Percentiles rank a stretch among this genome's conserved stretches.
Evolutionary conservation across 2,888 invertebrate genomes (phyloP).

Genomic region (Lymantria monacha): DNA sequence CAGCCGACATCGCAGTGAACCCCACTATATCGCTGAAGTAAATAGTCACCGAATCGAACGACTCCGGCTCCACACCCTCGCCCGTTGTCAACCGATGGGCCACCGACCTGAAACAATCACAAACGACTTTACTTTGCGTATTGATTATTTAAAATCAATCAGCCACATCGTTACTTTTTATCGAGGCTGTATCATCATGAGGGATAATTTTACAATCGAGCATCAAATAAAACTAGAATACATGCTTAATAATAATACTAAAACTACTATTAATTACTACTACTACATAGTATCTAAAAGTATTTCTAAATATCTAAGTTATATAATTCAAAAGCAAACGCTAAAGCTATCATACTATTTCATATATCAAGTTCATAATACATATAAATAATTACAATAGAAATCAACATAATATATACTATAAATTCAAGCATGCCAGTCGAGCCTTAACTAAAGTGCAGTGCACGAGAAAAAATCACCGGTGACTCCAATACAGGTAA

Average conservation of each 20-base stretch:
- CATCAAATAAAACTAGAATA: constrained; percentile 10
- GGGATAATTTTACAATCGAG: constrained; percentile 4
- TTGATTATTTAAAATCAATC: neutral
- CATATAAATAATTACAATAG: neutral
- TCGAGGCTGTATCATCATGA: neutral
- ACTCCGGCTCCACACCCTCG: constrained; percentile 95
- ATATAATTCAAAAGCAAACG: constrained; percentile 4
- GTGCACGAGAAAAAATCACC: constrained; percentile 12
- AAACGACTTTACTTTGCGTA: constrained; percentile 1
- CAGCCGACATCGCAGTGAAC: constrained; percentile 97
- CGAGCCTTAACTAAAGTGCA: constrained; percentile 2
- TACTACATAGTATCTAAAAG: constrained; percentile 8
- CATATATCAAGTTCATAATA: neutral
- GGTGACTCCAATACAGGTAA: constrained; percentile 19
- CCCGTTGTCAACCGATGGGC: constrained; percentile 93
- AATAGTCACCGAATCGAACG: constrained; percentile 96
- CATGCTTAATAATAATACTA: constrained; percentile 16
- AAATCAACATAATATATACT: constrained; percentile 18
- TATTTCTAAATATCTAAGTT: constrained; percentile 2
- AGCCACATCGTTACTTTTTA: neutral
- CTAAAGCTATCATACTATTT: neutral
- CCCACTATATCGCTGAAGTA: constrained; percentile 99
- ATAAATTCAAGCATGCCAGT: constrained; percentile 31
- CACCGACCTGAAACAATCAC: constrained; percentile 86
- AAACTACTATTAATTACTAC: neutral